phyloP scores from a whole-genome alignment of 2,888 invertebrate genomes.

The Esperia sulphurella region DNA sequence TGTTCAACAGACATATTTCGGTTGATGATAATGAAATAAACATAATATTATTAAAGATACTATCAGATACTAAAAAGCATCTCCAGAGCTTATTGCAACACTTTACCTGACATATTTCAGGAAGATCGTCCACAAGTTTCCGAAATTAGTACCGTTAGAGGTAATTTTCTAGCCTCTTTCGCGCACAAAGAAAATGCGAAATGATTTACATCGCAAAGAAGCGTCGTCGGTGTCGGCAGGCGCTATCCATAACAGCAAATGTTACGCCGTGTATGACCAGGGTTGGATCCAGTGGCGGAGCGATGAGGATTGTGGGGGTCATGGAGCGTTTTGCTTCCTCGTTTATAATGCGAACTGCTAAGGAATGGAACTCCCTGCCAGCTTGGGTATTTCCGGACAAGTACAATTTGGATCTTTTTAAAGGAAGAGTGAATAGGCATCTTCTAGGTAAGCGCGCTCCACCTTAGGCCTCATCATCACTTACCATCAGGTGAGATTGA shows the following conservation, averaged over 20 bases:
- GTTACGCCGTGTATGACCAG: constrained; percentile 21
- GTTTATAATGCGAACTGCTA: too few species aligned
- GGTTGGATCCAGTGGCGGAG: constrained; percentile 6
- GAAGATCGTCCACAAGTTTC: not conserved
- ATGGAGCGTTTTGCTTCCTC: too few species aligned
- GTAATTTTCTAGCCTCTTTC: not conserved
- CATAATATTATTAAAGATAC: not conserved
- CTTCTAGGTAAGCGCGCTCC: too few species aligned
- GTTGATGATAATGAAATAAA: too few species aligned
- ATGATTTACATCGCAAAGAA: constrained; percentile 6
- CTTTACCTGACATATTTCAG: not conserved
- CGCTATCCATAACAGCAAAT: constrained; percentile 27
- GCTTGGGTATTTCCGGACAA: too few species aligned
- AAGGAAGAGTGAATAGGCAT: too few species aligned
- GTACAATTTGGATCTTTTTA: too few species aligned
- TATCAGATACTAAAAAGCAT: not conserved
- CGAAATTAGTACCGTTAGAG: not conserved
- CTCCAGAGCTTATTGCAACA: too few species aligned
- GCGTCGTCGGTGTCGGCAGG: not conserved
- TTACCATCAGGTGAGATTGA: too few species aligned
- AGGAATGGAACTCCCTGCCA: too few species aligned
- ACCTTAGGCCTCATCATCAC: too few species aligned
- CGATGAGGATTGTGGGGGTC: constrained; percentile 2
- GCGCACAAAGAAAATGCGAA: not conserved
- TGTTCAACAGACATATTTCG: too few species aligned